These are phyloP conservation scores for Ceyx erithaca DNA, from an alignment of 2,797 vertebrate genomes.

Conservation along the genomic window DNA sequence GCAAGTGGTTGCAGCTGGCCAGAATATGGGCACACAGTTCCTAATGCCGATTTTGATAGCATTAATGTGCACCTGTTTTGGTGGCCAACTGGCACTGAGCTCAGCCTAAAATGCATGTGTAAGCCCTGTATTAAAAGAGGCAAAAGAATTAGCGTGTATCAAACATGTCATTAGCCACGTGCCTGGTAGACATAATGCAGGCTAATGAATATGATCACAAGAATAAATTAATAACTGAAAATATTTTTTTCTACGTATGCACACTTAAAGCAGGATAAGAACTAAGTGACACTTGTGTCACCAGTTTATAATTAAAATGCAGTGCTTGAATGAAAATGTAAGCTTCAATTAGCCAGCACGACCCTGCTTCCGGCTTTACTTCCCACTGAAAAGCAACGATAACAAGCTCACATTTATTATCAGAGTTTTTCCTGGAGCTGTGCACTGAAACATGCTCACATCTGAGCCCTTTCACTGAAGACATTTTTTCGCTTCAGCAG, in stretches of 20 bases:
- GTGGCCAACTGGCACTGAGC: slow-evolving; percentile 19
- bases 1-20: slow-evolving; percentile 56
- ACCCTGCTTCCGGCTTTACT: slow-evolving; percentile 77
- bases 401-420: slow-evolving; percentile 81
- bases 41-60: slow-evolving; percentile 15
- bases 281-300: slow-evolving; percentile 71
- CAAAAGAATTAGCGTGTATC: slow-evolving; percentile 52
- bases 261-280: slow-evolving; percentile 62
- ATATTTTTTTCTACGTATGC: slow-evolving; percentile 66
- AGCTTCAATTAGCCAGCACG: slow-evolving; percentile 81
- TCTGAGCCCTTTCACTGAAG: slow-evolving; percentile 81
- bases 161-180: slow-evolving; percentile 72
- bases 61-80: slow-evolving; percentile 38
- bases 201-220: slow-evolving; percentile 58
- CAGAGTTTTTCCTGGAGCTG: slow-evolving; percentile 77
- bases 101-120: slow-evolving; percentile 32
- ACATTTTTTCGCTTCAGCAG: slow-evolving; percentile 80
- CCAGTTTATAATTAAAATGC: slow-evolving; percentile 84
- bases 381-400: slow-evolving; percentile 77
- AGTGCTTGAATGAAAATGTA: slow-evolving; percentile 75
- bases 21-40: slow-evolving; percentile 26
- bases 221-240: slow-evolving; percentile 67
- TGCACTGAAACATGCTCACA: slow-evolving; percentile 73
- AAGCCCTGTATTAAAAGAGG: slow-evolving; percentile 37
- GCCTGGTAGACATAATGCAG: slow-evolving; percentile 57